A percentile compares a stretch with the other conserved stretches of the same genome.
Conservation (phyloP, 2,888 invertebrate species). For the Ormyrus labotus region DNA sequence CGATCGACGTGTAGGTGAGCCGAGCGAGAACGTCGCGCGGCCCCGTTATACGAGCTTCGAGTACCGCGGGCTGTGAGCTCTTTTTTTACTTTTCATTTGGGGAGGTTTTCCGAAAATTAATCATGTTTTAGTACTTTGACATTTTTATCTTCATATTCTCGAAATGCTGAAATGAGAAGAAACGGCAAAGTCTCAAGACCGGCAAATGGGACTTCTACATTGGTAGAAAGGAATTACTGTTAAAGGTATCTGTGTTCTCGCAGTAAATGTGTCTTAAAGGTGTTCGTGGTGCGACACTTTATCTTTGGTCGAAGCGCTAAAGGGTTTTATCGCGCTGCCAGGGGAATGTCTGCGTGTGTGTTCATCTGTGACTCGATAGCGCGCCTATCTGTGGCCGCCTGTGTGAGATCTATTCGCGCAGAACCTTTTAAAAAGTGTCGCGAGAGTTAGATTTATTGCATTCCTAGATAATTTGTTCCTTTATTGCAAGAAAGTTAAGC, state of each 20-base stretch:
- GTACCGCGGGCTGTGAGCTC: too few species aligned
- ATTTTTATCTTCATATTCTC: too few species aligned
- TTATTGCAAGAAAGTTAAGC: slow-evolving; percentile 15
- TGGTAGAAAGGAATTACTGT: background rate
- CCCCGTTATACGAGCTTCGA: background rate
- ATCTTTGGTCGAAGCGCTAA: slow-evolving; percentile 35
- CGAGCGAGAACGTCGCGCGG: background rate
- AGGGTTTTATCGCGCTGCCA: slow-evolving; percentile 29
- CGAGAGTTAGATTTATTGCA: slow-evolving; percentile 40
- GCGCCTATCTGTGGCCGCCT: too few species aligned
- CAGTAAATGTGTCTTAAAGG: slow-evolving; percentile 23
- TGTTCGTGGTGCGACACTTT: slow-evolving; percentile 20
- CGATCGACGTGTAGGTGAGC: slow-evolving; percentile 1
- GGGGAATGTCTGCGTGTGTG: background rate
- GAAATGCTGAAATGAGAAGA: too few species aligned
- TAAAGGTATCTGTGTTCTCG: background rate
- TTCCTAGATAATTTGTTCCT: slow-evolving; percentile 39
- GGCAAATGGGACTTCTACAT: too few species aligned
- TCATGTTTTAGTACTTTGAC: too few species aligned
- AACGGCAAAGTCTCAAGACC: too few species aligned
- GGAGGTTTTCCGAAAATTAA: too few species aligned
- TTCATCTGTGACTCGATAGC: too few species aligned
- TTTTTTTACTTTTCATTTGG: too few species aligned
- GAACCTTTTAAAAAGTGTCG: slow-evolving; percentile 35
- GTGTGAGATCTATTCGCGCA: background rate